These are phyloP conservation scores for Glareola pratincola DNA, from an alignment of 2,113 vertebrate genomes.

Conservation along the genomic window DNA sequence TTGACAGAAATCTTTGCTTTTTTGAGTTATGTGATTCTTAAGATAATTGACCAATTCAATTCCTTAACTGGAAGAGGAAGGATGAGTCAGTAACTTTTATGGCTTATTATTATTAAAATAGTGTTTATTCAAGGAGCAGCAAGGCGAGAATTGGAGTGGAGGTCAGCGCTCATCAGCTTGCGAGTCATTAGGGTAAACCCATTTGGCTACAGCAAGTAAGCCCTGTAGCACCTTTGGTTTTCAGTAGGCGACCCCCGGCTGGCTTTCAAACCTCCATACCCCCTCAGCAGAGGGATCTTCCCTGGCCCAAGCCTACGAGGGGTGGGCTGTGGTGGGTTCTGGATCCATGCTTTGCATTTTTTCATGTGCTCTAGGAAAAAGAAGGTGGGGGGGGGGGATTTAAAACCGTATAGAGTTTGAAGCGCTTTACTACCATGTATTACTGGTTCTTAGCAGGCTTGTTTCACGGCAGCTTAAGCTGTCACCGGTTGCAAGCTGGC, in stretches of 20 bases:
- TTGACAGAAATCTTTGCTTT: background rate
- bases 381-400: background rate
- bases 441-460: background rate
- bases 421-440: background rate
- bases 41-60: background rate
- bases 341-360: background rate
- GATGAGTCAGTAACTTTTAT: background rate
- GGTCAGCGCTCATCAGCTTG: background rate
- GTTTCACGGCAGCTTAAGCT: background rate
- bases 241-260: background rate
- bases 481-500: background rate
- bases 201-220: background rate
- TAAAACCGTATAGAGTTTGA: background rate
- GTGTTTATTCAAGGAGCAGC: background rate
- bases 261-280: background rate
- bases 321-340: background rate
- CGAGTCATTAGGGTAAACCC: background rate
- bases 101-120: background rate
- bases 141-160: background rate
- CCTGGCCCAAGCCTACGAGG: background rate
- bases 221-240: background rate
- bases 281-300: background rate
- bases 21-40: background rate
- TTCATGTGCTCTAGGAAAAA: background rate
- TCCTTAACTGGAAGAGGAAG: background rate